Evolutionary conservation across 2,888 invertebrate species (phyloP).

Genomic region (Podotricha telesiphe): DNA sequence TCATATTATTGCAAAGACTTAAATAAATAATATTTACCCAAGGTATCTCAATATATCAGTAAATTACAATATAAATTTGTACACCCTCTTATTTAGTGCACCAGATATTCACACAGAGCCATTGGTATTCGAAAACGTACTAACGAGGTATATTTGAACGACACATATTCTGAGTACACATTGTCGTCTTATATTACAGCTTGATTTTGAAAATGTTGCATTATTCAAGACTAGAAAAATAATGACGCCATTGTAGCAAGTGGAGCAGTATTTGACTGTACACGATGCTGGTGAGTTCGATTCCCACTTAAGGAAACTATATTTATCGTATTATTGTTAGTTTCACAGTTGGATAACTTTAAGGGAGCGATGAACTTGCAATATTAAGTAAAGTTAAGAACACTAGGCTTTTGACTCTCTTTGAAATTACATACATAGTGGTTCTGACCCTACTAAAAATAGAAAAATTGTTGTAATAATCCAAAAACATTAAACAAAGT

Average conservation of each 20-base stretch:
- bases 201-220: conserved; percentile 16
- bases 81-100: conserved; percentile 10
- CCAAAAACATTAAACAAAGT: too few relatives aligned
- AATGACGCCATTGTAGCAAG: not conserved
- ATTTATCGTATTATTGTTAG: too few relatives aligned
- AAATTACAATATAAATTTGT: not conserved
- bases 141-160: conserved; percentile 29
- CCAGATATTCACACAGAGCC: conserved; percentile 1
- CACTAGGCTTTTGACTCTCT: too few relatives aligned
- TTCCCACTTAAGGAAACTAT: not conserved
- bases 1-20: too few relatives aligned
- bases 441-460: too few relatives aligned
- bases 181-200: conserved; percentile 15
- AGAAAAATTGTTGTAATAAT: too few relatives aligned
- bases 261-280: not conserved
- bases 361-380: too few relatives aligned
- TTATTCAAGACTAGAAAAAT: conserved; percentile 14
- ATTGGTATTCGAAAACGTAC: conserved; percentile 29
- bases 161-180: conserved; percentile 19
- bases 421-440: too few relatives aligned
- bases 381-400: too few relatives aligned
- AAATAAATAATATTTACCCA: too few relatives aligned
- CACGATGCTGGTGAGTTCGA: not conserved
- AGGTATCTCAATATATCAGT: not conserved
- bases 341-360: too few relatives aligned